Base-by-base conservation (phyloP, 2,797 vertebrate genomes). In the Molossus molossus region DNA sequence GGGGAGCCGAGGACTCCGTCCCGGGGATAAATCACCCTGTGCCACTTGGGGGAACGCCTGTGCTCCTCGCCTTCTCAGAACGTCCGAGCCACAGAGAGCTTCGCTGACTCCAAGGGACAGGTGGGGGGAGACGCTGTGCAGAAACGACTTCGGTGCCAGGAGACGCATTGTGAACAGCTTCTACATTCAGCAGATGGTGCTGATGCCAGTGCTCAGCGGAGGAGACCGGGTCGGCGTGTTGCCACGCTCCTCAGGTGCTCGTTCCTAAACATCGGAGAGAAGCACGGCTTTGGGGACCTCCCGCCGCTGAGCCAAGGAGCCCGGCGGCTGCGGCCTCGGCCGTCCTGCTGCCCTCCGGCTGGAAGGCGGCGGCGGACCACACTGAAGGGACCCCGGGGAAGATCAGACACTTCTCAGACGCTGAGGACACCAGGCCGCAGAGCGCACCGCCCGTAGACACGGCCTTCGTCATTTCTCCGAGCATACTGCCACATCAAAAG, bases 161-260 rank as follows among this genome's bases (percentile, higher is more conserved):
- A 96, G 95, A 97, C 95, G 97, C 96, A 95, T 91, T 81, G 87
- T 33, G 88, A 90, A 64, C 94, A 79, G 14, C 77, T 93, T 97
- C 91, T 91, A 77, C 69, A 81, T 91, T 92, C 87, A 88, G 85
- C 90, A 96, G 94, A 93, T 64, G 81, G 95, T 86, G 92, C 64
- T 76, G 92, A 86, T 87, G 90, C 91, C 96, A 48, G 69, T 60
- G 33, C 90, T 96, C 83, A 79, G 70, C 93, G 89, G 92, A 89
- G 95, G 45, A 87, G 94, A 94, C 37, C 58, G 81, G 87, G 76
- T 69, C 57, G 40, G 86, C 84, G 58, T 91, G 97, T 96, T 91
- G 96, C 96, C 95, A 91, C 90, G 91, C 92, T 96, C 89, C 95
- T 96, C 73, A 9, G 90, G 64, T 27, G 70, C 86, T 93, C 48